Evolutionary conservation across 2,113 vertebrate genomes (phyloP).

Genomic region (Delphinus delphis): DNA sequence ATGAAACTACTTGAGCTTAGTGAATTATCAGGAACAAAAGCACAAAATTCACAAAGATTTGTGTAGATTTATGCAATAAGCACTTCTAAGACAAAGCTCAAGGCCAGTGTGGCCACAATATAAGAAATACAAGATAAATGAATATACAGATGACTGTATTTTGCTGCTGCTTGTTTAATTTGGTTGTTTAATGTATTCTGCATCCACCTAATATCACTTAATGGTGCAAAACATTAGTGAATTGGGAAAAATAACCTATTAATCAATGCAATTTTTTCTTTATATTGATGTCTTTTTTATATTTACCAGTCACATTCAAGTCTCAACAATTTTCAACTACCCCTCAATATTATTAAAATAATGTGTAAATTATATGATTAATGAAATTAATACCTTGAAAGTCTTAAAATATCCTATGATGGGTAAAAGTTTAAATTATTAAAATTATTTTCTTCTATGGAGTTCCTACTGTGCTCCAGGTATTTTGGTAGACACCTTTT

Average conservation of each 20-base stretch:
- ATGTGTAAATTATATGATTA: not conserved
- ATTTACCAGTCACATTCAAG: not conserved
- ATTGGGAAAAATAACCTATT: not conserved
- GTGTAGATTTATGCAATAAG: not conserved
- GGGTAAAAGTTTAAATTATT: not conserved
- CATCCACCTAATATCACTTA: not conserved
- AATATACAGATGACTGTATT: rapidly evolving
- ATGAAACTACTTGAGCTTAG: not conserved
- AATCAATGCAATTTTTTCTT: not conserved
- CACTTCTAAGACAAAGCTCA: not conserved
- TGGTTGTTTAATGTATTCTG: not conserved
- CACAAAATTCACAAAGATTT: not conserved
- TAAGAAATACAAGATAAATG: not conserved
- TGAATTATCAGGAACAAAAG: not conserved
- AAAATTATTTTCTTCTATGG: not conserved
- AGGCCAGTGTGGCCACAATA: too few relatives aligned
- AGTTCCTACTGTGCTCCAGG: not conserved
- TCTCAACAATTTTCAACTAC: not conserved
- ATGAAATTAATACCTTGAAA: not conserved
- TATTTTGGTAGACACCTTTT: not conserved
- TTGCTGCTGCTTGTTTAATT: not conserved
- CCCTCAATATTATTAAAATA: not conserved
- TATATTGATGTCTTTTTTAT: not conserved
- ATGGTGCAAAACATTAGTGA: not conserved
- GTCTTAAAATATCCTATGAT: not conserved